These are phyloP conservation scores for Bufo bufo DNA, from an alignment of 2,113 vertebrate species.

Conservation along the genomic window DNA sequence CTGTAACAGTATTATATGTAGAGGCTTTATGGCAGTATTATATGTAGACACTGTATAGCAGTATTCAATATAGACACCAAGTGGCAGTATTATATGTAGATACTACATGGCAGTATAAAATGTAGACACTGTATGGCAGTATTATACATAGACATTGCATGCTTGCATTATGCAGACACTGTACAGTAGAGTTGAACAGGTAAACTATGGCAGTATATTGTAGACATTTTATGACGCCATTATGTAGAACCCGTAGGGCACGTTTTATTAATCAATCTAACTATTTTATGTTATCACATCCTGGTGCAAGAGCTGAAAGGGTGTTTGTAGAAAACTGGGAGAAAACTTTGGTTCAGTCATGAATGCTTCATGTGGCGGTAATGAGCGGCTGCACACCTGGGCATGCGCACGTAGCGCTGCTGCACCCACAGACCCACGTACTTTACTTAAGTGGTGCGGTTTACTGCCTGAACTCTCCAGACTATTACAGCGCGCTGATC, in stretches of 20 bases:
- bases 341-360: neutral
- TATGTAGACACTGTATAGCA: neutral
- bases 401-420: neutral
- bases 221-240: no score
- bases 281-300: no score
- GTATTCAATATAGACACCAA: neutral
- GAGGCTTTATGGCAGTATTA: no score
- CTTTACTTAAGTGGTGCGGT: neutral
- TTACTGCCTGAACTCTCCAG: neutral
- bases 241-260: no score
- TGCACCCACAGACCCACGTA: neutral
- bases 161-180: neutral
- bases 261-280: no score
- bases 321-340: neutral
- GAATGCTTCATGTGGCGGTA: neutral
- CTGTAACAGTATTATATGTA: no score
- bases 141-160: no score
- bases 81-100: neutral
- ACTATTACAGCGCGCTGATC: neutral
- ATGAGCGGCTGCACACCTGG: neutral
- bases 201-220: neutral
- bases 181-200: neutral
- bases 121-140: no score
- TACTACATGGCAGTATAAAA: neutral
- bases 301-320: no score